Conservation (phyloP, 2,797 vertebrate genomes). For the Channallabes apus region DNA sequence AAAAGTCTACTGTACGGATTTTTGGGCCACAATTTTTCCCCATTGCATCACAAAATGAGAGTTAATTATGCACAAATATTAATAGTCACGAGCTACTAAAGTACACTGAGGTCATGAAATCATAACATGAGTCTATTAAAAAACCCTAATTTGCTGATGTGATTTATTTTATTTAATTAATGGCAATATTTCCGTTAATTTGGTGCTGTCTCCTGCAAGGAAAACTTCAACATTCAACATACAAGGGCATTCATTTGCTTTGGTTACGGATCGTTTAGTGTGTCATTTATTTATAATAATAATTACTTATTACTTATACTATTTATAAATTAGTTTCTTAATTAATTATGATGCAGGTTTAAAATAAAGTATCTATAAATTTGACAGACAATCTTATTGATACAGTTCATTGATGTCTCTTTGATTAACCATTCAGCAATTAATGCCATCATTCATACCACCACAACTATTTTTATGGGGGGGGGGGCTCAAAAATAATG, state of each 20-base stretch:
- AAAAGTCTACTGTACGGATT: background rate
- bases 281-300: conserved; percentile 1
- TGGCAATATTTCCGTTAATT: background rate
- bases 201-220: background rate
- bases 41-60: background rate
- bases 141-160: background rate
- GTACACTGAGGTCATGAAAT: background rate
- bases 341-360: background rate
- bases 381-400: background rate
- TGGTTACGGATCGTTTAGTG: background rate
- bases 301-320: background rate
- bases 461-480: too few species aligned
- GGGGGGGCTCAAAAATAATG: too few species aligned
- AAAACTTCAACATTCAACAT: background rate
- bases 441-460: too few species aligned
- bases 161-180: background rate
- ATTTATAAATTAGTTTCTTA: background rate
- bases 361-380: background rate
- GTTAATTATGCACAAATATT: background rate
- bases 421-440: too few species aligned
- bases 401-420: too few species aligned
- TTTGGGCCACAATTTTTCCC: background rate
- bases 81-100: background rate
- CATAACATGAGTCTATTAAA: background rate
- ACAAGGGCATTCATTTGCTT: background rate